These are phyloP conservation scores for Acropternis orthonyx DNA, from an alignment of 2,797 vertebrate species.

Conservation along the genomic window DNA sequence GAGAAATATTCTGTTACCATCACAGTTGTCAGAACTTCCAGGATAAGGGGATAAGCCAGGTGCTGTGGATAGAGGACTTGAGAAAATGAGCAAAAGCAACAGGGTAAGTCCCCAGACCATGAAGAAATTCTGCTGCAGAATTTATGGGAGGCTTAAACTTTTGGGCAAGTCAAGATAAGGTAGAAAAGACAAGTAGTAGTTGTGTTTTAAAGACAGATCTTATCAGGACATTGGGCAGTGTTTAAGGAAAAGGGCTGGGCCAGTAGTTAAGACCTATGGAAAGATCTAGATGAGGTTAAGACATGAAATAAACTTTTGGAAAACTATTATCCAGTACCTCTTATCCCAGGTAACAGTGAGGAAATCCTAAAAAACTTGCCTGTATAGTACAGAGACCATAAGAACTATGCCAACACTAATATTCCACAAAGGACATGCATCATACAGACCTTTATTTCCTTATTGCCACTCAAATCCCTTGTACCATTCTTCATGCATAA, in stretches of 20 bases:
- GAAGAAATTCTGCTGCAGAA: neutral
- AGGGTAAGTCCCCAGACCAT: accelerated
- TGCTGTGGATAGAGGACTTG: neutral
- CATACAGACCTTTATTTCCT: neutral
- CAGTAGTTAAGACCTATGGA: neutral
- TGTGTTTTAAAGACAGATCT: neutral
- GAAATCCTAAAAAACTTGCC: neutral
- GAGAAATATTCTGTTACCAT: neutral
- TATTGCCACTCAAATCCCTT: neutral
- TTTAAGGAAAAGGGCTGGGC: neutral
- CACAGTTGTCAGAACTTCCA: neutral
- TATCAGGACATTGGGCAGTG: neutral
- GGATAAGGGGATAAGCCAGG: neutral
- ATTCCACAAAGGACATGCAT: neutral
- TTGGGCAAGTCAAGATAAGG: neutral
- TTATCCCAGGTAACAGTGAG: neutral
- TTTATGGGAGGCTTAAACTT: neutral
- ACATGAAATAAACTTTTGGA: neutral
- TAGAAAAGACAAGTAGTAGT: neutral
- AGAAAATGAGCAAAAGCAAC: neutral
- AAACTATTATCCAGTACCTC: neutral
- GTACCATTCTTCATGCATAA: neutral
- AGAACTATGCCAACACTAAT: neutral
- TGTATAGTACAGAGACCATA: neutral
- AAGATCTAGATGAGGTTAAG: neutral